phyloP scores from a whole-genome alignment of 2,888 invertebrate species.

The Cerceris rybyensis region DNA sequence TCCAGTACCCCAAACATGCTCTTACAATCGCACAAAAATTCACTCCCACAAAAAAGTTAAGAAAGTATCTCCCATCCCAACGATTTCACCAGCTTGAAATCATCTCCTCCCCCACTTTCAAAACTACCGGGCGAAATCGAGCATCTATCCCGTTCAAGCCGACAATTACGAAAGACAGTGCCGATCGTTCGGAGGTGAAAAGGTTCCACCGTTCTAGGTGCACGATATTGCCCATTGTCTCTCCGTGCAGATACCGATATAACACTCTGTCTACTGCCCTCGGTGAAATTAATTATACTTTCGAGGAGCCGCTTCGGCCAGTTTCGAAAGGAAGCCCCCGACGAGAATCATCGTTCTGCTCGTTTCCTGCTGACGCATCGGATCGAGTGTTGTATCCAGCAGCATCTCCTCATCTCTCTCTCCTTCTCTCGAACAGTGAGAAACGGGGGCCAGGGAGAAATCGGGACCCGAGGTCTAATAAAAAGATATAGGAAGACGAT shows the following conservation, averaged over 20 bases:
- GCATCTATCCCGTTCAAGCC: too few species aligned
- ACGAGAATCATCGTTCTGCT: constrained; percentile 20
- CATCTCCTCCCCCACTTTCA: too few species aligned
- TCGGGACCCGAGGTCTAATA: constrained; percentile 74
- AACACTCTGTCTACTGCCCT: neutral
- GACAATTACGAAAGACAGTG: too few species aligned
- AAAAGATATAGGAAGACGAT: constrained; percentile 75
- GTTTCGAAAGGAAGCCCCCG: constrained; percentile 39
- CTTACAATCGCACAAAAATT: too few species aligned
- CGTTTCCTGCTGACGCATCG: constrained; percentile 63
- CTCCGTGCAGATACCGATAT: neutral
- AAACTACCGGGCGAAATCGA: too few species aligned
- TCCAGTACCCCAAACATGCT: too few species aligned
- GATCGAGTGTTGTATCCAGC: constrained; percentile 43
- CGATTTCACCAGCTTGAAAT: too few species aligned
- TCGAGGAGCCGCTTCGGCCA: constrained; percentile 22
- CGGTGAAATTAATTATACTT: constrained; percentile 59
- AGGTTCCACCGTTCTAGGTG: too few species aligned
- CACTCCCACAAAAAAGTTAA: too few species aligned
- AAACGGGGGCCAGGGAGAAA: constrained; percentile 64
- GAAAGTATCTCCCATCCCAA: too few species aligned
- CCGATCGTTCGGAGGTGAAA: too few species aligned
- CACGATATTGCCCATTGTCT: neutral
- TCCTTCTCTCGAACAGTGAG: constrained; percentile 19
- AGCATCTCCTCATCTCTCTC: constrained; percentile 44